Base-by-base conservation (phyloP, 2,888 invertebrate genomes). In the Lasioglossum villosulum region DNA sequence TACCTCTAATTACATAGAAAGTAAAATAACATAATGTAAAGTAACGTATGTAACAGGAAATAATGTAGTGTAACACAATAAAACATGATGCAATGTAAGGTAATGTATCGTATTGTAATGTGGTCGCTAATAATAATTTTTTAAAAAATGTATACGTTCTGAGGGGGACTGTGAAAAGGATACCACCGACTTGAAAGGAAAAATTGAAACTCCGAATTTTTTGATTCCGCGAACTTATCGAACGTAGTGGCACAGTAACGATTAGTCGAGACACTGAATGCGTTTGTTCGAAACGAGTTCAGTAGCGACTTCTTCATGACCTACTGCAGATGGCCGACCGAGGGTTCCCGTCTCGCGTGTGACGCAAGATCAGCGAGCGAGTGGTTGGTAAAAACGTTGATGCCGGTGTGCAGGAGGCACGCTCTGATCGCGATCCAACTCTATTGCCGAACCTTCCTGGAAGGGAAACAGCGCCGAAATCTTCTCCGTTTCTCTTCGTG, bases 361-460 rank as follows among this genome's bases (percentile, higher is more conserved):
- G 89, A 86, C 83, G 89, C 86, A 90, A 89, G 75, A 68, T 23
- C 34, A 12, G 23, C 34, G 37, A 82, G 70, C 12, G 70, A 75
- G 86, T 89, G 88, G 88, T 88, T 89, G 89, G 91, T 90, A 92
- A 93, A 92, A 93, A 91, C 89, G 83, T 87, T 86, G 89, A 42
- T 23, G 90, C 88, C 85, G 39, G 68, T 68, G 68, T 23, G 37
- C 37, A 66, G 37, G 19, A 34, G 68, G 23, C 23, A 3, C 23
- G 5, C 68, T 8, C 34, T 8, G 88, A 90, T 90, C 89, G 88
- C 83, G 91, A 89, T 90, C 56, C 59, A 66, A 8, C 79, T 81
- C 81, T 80, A 86, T 87, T 87, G 88, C 89, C 91, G 93, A 89
- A 90, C 93, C 92, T 94, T 94, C 93, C 91, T 90, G 93, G 94